Conservation (phyloP, 2,888 invertebrate genomes). For the Amphipyra tragopoginis region DNA sequence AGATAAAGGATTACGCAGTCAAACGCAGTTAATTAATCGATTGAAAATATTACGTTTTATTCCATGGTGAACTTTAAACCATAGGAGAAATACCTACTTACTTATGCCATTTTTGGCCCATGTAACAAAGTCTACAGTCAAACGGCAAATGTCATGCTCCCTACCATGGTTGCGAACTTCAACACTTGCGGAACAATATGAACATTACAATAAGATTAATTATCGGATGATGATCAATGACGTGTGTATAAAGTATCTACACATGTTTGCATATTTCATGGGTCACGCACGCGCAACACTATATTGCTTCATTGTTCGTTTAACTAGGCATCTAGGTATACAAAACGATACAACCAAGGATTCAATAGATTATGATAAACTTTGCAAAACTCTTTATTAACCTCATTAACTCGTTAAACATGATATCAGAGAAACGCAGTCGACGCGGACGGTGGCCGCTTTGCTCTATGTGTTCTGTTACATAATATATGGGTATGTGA, state of each 20-base stretch:
- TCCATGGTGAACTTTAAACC: background rate
- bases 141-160: conserved; percentile 6
- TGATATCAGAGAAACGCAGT: no score
- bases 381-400: no score
- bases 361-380: conserved; percentile 1
- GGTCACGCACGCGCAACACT: conserved; percentile 52
- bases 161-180: conserved; percentile 7
- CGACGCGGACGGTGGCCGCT: no score
- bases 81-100: background rate
- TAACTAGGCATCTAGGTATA: conserved; percentile 1
- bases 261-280: conserved; percentile 36
- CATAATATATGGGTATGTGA: no score
- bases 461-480: no score
- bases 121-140: background rate
- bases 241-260: conserved; percentile 30
- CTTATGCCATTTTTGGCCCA: background rate
- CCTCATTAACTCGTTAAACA: no score
- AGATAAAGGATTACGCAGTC: conserved; percentile 22
- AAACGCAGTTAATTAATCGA: conserved; percentile 13
- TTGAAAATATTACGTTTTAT: background rate
- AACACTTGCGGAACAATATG: conserved; percentile 50
- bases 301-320: conserved; percentile 23
- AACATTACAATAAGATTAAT: conserved; percentile 63
- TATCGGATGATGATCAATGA: conserved; percentile 60
- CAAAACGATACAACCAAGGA: conserved; percentile 9